Conservation (phyloP, 2,888 invertebrate genomes). For the Danaus chrysippus region DNA sequence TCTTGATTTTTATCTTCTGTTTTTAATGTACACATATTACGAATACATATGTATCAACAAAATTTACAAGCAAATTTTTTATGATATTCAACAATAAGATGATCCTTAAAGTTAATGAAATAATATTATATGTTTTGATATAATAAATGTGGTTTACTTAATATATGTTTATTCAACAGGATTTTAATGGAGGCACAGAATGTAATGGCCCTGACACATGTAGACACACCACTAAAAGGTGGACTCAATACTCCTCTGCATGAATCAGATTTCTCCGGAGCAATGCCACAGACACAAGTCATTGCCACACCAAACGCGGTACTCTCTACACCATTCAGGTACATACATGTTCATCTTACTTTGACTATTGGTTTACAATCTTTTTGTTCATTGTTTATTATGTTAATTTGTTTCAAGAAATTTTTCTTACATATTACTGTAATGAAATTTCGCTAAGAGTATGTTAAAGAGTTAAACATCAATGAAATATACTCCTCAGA, state of each 20-base stretch:
- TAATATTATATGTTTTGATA: too few species aligned
- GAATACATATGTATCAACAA: too few species aligned
- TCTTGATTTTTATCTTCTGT: too few species aligned
- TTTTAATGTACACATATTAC: too few species aligned
- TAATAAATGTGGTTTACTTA: neutral
- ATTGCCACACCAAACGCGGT: slow-evolving; percentile 94
- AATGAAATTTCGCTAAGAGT: too few species aligned
- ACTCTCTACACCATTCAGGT: slow-evolving; percentile 90
- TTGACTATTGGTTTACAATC: neutral
- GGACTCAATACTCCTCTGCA: slow-evolving; percentile 96
- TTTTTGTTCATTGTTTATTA: neutral
- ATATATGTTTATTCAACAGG: slow-evolving; percentile 44
- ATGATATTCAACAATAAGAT: too few species aligned
- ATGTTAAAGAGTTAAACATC: too few species aligned
- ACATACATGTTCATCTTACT: slow-evolving; percentile 8
- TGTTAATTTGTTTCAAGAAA: neutral
- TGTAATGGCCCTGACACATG: slow-evolving; percentile 98
- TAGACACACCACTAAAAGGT: slow-evolving; percentile 97
- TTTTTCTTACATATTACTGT: too few species aligned
- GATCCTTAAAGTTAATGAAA: too few species aligned
- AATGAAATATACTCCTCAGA: too few species aligned
- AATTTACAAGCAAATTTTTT: too few species aligned
- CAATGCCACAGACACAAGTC: slow-evolving; percentile 83
- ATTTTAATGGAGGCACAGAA: slow-evolving; percentile 98
- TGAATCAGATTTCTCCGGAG: slow-evolving; percentile 92